Evolutionary conservation across 2,113 vertebrate species (phyloP), one percentile per base, ranked within the genome.

Genomic region (Irena cyanogastra): DNA sequence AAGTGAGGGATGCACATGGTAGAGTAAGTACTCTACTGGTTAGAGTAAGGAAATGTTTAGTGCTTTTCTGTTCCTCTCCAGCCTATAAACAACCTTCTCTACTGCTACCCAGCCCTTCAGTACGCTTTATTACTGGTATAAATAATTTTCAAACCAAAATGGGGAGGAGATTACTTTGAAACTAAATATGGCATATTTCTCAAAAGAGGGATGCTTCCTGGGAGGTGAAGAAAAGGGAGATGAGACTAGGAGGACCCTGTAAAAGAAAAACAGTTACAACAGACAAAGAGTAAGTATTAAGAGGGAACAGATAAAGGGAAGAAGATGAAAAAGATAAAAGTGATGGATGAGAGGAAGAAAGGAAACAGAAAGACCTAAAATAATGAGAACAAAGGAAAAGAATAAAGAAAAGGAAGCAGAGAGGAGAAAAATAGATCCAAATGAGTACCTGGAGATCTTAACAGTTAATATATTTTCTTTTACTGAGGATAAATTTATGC

Each of bases 261-360:
- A 41, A 83, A 86, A 76, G 28, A 53, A 86, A 89, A 93, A 18
- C 16, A 50, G 59, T 49, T 83, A 68, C 60, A 83, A 60, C 11
- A 78, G 41, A 92, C 42, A 61, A 53, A 89, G 85, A 80, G 33
- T 77, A 94, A 93, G 87, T 57, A 94, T 54, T 66, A 93, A 87
- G 56, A 85, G 37, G 50, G 41, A 75, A 75, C 31, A 87, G 57
- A 79, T 82, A 92, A 91, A 61, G 66, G 44, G 33, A 7, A 65
- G 70, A 90, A 93, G 88, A 95, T 82, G 31, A 91, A 89, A 95
- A 83, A 95, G 84, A 90, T 87, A 83, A 87, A 91, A 87, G 53
- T 93, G 95, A 95, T 93, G 41, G 78, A 97, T 96, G 89, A 90
- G 83, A 72, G 59, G 70, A 91, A 89, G 89, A 81, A 91, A 89